Base-by-base conservation (phyloP, 53 echinoderm and acorn worm genomes). In the Zoroaster sp. region DNA sequence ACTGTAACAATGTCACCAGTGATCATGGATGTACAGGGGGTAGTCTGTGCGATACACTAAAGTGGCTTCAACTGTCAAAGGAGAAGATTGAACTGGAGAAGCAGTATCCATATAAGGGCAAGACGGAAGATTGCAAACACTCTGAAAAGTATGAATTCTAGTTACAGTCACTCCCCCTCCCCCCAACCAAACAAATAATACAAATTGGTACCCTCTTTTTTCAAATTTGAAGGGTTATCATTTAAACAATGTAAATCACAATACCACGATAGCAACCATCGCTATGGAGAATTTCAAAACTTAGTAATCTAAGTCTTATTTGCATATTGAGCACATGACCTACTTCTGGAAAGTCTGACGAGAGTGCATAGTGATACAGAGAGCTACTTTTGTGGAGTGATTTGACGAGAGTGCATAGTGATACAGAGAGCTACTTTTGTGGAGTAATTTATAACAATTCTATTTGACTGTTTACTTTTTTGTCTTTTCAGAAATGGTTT, bases 21-120 rank as follows among this genome's bases (percentile, higher is more conserved):
- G 93, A 93, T 39, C 54, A 75, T 59, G 95, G 97, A 20, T 97
- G 97, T 47, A 86, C 21, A 12, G 95, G 97, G 7, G 97, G 97
- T 38, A 72, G 86, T 55, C 88, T 92, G 11, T 92, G 87, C 52
- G 76, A 18, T 34, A 93, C 97, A 14, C 72, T 95, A 21, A 32
- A 52, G 13, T 97, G 95, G 97, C 87, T 97, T 43, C 83, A 95
- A 9, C 0, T 53, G 32, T 90, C 94, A 40, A 92, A 88, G 31
- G 86, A 86, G 67, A 69, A 76, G 51, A 28, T 94, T 0, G 91
- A 88, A 0, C 83, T 90, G 30, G 97, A 92, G 8, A 90, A 94
- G 32, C 38, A 65, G 9, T 97, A 97, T 34, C 95, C 95, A 0
- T 97, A 94, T 68, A 93, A 72, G 69, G 91, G 37, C 21, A 66